Percentiles rank a stretch among this genome's conserved stretches.
Evolutionary conservation across 2,888 invertebrate genomes (phyloP).

Genomic region (Microctonus aethiopoides): DNA sequence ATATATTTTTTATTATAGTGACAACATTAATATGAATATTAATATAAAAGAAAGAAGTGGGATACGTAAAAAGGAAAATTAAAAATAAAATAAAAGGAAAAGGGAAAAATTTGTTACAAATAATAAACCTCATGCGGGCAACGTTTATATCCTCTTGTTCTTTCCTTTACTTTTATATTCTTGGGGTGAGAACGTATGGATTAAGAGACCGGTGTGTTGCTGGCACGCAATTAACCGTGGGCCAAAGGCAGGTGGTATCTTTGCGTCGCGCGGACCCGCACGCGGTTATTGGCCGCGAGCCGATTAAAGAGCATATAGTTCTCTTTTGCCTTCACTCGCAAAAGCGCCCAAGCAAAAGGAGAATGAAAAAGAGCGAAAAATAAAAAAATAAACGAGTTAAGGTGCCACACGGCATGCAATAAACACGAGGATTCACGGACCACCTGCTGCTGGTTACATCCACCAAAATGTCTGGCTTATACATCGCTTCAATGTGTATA

Average conservation of each 20-base stretch:
- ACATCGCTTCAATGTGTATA: background rate
- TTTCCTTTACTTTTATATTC: background rate
- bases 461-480: background rate
- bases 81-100: constrained; percentile 21
- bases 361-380: background rate
- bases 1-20: too few relatives aligned
- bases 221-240: constrained; percentile 34
- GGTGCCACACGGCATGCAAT: background rate
- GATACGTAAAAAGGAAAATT: background rate
- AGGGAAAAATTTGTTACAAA: constrained; percentile 18
- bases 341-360: background rate
- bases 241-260: constrained; percentile 36
- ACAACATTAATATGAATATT: background rate
- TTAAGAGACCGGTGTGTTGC: constrained; percentile 25
- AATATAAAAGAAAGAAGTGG: background rate
- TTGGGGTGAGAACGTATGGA: constrained; percentile 9
- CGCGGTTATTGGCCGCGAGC: constrained; percentile 12
- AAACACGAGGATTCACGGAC: background rate
- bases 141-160: constrained; percentile 19
- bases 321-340: background rate
- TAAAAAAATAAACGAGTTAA: background rate
- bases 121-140: constrained; percentile 5
- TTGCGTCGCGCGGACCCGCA: constrained; percentile 21
- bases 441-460: constrained; percentile 4
- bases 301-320: constrained; percentile 18